A percentile compares a stretch with the other conserved stretches of the same genome.
phyloP scores from a whole-genome alignment of 2,797 vertebrate species.

The Eulemur albifrons region DNA sequence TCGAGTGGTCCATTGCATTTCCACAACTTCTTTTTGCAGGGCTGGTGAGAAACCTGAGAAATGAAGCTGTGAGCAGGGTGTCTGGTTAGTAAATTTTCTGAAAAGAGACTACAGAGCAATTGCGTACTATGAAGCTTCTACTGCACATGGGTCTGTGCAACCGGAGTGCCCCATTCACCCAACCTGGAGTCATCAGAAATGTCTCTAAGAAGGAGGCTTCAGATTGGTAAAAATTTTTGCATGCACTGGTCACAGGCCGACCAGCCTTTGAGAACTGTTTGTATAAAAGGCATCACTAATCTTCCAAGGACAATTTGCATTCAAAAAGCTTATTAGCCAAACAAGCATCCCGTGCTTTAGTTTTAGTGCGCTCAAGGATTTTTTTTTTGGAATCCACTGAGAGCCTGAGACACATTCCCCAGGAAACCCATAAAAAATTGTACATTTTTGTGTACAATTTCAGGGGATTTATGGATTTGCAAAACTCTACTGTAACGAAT shows the following conservation, averaged over 20 bases:
- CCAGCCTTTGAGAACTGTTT: not conserved
- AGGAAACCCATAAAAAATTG: not conserved
- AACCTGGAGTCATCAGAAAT: not conserved
- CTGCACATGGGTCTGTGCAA: not conserved
- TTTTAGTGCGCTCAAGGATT: not conserved
- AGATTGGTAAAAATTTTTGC: not conserved
- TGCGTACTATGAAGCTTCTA: not conserved
- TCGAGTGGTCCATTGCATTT: not conserved
- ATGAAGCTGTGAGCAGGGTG: not conserved
- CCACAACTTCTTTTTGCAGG: not conserved
- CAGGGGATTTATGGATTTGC: not conserved
- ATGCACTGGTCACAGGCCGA: not conserved
- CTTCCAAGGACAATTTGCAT: constrained; percentile 10
- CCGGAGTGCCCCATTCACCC: not conserved
- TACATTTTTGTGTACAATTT: not conserved
- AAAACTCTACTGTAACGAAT: not conserved
- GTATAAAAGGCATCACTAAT: not conserved
- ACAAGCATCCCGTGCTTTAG: not conserved
- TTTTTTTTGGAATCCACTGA: not conserved
- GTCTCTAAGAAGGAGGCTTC: not conserved
- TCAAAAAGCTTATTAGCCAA: not conserved
- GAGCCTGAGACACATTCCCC: not conserved
- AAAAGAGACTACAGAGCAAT: not conserved
- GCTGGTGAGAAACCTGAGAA: not conserved
- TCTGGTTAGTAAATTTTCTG: not conserved